Evolutionary conservation across 2,113 vertebrate species (phyloP).

Genomic region (Labeo rohita): DNA sequence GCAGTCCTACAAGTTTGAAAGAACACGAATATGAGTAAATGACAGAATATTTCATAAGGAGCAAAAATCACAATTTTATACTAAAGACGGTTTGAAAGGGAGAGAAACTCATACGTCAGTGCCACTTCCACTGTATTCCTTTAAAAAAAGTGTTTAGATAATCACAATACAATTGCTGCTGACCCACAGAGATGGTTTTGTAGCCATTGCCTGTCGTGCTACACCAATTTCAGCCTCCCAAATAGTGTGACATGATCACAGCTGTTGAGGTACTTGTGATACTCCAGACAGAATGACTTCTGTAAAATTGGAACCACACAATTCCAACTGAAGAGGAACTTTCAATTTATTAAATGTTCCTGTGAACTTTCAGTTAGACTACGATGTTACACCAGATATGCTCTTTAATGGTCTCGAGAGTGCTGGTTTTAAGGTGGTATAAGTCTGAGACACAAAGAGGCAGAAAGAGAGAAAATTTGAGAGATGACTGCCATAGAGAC

Average conservation of each 20-base stretch:
- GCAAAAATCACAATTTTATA: background rate
- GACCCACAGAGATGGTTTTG: background rate
- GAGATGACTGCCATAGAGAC: background rate
- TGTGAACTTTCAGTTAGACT: background rate
- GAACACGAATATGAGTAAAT: background rate
- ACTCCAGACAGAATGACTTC: background rate
- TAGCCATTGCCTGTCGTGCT: background rate
- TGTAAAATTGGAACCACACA: background rate
- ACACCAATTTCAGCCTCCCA: background rate
- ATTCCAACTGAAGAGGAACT: background rate
- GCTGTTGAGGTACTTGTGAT: background rate
- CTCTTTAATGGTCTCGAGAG: background rate
- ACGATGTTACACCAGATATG: background rate
- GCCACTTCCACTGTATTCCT: background rate
- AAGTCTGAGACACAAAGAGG: background rate
- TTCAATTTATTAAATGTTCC: background rate
- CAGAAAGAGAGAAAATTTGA: background rate
- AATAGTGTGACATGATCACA: background rate
- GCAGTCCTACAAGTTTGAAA: background rate
- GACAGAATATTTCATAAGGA: background rate
- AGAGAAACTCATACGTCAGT: background rate
- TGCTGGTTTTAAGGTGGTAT: background rate
- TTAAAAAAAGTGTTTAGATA: background rate
- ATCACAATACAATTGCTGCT: background rate
- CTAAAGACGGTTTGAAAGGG: background rate